Percentiles rank a stretch among this genome's conserved stretches.
phyloP scores from a whole-genome alignment of 2,888 invertebrate species.

The Pseudococcus longispinus region DNA sequence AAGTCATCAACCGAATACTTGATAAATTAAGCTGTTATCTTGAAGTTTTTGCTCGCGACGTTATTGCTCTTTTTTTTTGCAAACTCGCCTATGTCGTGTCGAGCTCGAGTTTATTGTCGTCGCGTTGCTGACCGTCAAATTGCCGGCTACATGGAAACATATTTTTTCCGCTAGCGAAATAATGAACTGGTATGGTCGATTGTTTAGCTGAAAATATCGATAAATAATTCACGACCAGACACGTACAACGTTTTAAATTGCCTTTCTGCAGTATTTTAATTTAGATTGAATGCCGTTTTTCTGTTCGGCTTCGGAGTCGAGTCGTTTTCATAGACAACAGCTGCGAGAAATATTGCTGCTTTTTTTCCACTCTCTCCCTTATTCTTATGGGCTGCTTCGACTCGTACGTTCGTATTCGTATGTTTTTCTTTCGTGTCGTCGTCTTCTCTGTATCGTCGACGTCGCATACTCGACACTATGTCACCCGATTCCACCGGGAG shows the following conservation, averaged over 20 bases:
- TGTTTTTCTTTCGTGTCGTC: background rate
- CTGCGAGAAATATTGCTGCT: constrained; percentile 24
- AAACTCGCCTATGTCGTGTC: background rate
- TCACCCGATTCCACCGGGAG: background rate
- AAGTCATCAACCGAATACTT: constrained; percentile 21
- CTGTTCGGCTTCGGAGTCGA: background rate
- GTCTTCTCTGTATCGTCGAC: background rate
- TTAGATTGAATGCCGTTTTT: constrained; percentile 31
- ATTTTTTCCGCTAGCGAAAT: constrained; percentile 18
- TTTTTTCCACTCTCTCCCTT: background rate
- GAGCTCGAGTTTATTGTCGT: constrained; percentile 13
- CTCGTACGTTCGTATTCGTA: background rate
- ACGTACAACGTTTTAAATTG: constrained; percentile 31
- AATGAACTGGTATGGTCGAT: constrained; percentile 3
- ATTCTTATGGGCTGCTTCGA: background rate
- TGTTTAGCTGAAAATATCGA: constrained; percentile 23
- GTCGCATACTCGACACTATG: background rate
- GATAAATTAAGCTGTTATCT: constrained; percentile 25
- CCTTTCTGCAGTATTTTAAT: constrained; percentile 34
- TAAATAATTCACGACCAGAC: constrained; percentile 34
- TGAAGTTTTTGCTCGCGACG: constrained; percentile 20
- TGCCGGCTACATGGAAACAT: constrained; percentile 11
- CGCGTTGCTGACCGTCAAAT: constrained; percentile 2
- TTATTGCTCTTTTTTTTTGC: constrained; percentile 18
- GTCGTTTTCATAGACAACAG: constrained; percentile 7